Base-by-base conservation (phyloP, 2,797 vertebrate species). In the Premnoplex brunnescens region DNA sequence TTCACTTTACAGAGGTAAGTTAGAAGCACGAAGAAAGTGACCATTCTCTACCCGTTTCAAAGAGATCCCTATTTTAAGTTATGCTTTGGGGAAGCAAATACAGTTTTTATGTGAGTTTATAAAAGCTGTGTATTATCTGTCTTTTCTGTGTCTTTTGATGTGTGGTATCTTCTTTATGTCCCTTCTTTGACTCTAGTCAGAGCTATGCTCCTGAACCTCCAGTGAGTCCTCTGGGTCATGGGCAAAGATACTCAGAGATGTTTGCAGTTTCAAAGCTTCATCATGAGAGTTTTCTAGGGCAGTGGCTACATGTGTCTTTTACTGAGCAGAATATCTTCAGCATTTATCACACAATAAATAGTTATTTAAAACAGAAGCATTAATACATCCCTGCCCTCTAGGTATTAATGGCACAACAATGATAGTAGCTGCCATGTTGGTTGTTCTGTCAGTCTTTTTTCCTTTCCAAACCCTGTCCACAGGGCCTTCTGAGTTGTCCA, bases 121-220 rank as follows among this genome's bases (percentile, higher is more conserved):
- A 78, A 89, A 94, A 90, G 28, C 62, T 84, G 34, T 72, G 30
- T 77, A 27, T 51, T 81, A 39, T 60, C 84, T 75, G 17, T 80
- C 46, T 88, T 72, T 77, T 91, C 37, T 37, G 12, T 80, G 49
- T 68, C 73, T 66, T 95, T 86, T 86, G 85, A 76, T 93, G n/a
- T 91, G 44, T 0, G 0, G 36, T 26, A 51, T 91, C 69, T 78
- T 84, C 54, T 77, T 95, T 56, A 13, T 60, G 58, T 84, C 39
- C 51, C 34, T 71, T 67, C 56, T 90, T 75, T 90, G 74, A 63
- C n/a, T 80, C 14, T 9, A 55, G 54, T 60, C 59, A 52, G 44
- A 82, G 32, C 36, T 76, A 14, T 56, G 59, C 59, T 91, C 60
- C 64, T 85, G 44, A 89, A 75, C n/a, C 55, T 93, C 69, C 54